These are phyloP conservation scores for Percopsis omiscomaycus DNA, from an alignment of 2,797 vertebrate genomes.

Conservation along the genomic window DNA sequence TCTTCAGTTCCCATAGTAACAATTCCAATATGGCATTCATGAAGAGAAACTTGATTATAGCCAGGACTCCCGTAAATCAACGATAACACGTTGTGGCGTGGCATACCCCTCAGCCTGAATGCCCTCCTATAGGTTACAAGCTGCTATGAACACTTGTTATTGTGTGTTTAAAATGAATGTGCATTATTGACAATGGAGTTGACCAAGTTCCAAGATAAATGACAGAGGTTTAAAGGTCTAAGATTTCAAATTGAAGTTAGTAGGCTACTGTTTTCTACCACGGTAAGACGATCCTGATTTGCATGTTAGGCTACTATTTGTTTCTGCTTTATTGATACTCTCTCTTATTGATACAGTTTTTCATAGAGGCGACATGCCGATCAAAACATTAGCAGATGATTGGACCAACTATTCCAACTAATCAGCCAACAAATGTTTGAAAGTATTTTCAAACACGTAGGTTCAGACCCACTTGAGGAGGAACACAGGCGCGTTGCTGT, in stretches of 20 bases:
- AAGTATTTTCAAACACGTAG: no score
- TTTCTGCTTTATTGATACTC: no score
- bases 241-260: not conserved
- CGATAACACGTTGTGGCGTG: slow-evolving; percentile 7
- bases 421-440: no score
- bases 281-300: no score
- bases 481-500: no score
- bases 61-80: slow-evolving; percentile 31
- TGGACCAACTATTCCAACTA: no score
- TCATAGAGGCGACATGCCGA: no score
- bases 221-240: slow-evolving; percentile 6
- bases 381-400: no score
- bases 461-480: no score
- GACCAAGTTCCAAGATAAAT: not conserved
- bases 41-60: slow-evolving; percentile 35
- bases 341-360: no score
- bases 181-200: slow-evolving; percentile 17
- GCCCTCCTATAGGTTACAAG: not conserved
- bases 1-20: slow-evolving; percentile 69
- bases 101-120: not conserved
- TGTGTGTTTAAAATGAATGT: slow-evolving; percentile 12
- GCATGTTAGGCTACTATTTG: no score
- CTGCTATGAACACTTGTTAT: slow-evolving; percentile 1
- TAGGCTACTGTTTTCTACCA: no score
- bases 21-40: slow-evolving; percentile 53